Evolutionary conservation across 1,140 invertebrate genomes (phyloP), one percentile per base, ranked within the genome.

Genomic region (Chelonus insularis): DNA sequence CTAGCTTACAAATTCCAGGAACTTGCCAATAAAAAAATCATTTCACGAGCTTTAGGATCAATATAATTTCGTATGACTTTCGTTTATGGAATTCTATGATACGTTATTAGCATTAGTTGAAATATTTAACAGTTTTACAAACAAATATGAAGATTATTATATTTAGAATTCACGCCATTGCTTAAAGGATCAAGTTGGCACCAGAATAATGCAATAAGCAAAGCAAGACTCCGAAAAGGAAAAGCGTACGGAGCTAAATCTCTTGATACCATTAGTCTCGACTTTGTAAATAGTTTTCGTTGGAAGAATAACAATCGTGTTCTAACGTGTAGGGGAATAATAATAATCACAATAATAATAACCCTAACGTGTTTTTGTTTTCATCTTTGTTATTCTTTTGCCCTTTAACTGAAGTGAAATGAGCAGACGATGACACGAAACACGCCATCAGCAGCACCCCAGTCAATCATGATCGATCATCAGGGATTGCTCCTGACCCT

Each of bases 241-340:
- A 59, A 12, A 65, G 60, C 69, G 71, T 70, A 72, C 67, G 67
- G 69, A 71, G 23, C 57, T 60, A 77, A 75, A 75, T 78, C 74
- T 75, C 69, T 76, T 73, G 68, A 77, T 77, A 70, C 74, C 71
- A 78, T 78, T 78, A 78, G 75, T 60, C 60, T 39, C 73, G 72
- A 76, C 75, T 77, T 76, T 77, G 76, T 78, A 77, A 78, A 78
- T 77, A 78, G 74, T 78, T 78, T 77, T 77, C 70, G 74, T 45
- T 61, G 29, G 61, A 76, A 70, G 75, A 76, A 78, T 78, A 77
- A 77, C 73, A 78, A 73, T 71, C 66, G 66, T 57, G 34, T 66
- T 55, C 41, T 47, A 21, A 39, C 32, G 61, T 41, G 23, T 56
- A 60, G 34, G 57, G 57, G 39, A 34, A 52, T n/a, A n/a, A n/a